phyloP scores from a whole-genome alignment of 2,113 vertebrate genomes.

The Daubentonia madagascariensis region DNA sequence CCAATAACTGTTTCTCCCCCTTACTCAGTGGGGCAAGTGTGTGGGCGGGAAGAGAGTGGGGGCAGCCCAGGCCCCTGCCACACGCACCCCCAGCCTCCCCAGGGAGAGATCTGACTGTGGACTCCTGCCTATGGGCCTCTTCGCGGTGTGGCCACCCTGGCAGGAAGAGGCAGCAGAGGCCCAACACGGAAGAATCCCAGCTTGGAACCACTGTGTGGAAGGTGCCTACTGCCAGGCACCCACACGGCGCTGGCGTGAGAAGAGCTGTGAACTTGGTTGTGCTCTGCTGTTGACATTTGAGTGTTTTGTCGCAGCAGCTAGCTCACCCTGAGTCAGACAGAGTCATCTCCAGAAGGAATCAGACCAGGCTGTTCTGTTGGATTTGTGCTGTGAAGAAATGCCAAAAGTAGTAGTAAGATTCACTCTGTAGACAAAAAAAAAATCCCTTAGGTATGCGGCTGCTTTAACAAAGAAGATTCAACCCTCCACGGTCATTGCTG shows the following conservation, averaged over 20 bases:
- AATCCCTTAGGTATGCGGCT: not conserved
- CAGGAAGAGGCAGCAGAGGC: not conserved
- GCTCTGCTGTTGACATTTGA: not conserved
- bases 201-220: too few relatives aligned
- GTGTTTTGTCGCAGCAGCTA: not conserved
- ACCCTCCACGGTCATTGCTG: not conserved
- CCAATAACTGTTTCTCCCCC: not conserved
- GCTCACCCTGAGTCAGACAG: not conserved
- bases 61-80: not conserved
- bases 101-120: not conserved
- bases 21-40: too few relatives aligned
- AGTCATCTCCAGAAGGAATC: too few relatives aligned
- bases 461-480: not conserved
- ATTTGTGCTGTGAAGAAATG: not conserved
- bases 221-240: not conserved
- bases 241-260: not conserved
- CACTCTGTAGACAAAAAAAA: not conserved
- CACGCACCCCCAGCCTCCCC: not conserved
- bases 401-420: not conserved
- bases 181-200: not conserved
- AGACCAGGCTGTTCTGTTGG: not conserved
- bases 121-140: not conserved
- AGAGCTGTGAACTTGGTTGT: not conserved
- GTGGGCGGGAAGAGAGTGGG: too few relatives aligned
- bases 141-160: fast-evolving